Base-by-base conservation (phyloP, 37 sponge, comb jelly and placozoan species). In the Crambe crambe region DNA sequence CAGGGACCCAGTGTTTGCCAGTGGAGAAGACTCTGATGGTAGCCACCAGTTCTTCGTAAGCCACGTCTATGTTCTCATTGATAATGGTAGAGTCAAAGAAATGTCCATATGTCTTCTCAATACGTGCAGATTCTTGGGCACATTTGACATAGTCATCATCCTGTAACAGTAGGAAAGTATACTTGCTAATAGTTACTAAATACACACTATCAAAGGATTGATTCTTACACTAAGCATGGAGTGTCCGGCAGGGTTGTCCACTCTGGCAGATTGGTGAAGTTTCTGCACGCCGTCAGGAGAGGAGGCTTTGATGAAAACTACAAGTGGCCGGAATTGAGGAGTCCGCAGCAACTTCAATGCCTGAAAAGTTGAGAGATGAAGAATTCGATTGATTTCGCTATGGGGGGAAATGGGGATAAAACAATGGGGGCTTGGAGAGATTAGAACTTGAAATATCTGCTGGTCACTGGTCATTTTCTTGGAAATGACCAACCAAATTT, bases 1-100 rank as follows among this genome's bases (percentile, higher is more conserved):
- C 58, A 17, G 92, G 92, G 9, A 92, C 89, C 92, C 92, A 92
- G 42, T 87, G 92, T n/a, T 80, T 81, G 18, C 92, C 89, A 27
- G 85, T 75, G 41, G 92, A 80, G 78, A 84, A 83, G 21, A 85
- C 71, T 51, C 88, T 59, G 26, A 92, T 80, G 8, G 77, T 73
- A 0, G 88, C 68, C 35, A 87, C 37, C 37, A 92, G 78, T 29
- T 92, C 89, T 42, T 92, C 92, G 59, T 92, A 92, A 25, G 92
- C 85, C 2, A 87, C 71, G 62, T 92, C 92, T 29, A 92, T 92
- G 74, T 92, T 86, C 38, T 92, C 88, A 31, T 92, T 92, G 42
- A 92, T 62, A 38, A 92, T 92, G 31, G 89, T 80, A 37, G 89
- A 84, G 80, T 92, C 92, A 72, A 92, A 92, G 39, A 72, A 87